phyloP scores from a whole-genome alignment of 2,888 invertebrate species.

The Pandemis cinnamomeana region DNA sequence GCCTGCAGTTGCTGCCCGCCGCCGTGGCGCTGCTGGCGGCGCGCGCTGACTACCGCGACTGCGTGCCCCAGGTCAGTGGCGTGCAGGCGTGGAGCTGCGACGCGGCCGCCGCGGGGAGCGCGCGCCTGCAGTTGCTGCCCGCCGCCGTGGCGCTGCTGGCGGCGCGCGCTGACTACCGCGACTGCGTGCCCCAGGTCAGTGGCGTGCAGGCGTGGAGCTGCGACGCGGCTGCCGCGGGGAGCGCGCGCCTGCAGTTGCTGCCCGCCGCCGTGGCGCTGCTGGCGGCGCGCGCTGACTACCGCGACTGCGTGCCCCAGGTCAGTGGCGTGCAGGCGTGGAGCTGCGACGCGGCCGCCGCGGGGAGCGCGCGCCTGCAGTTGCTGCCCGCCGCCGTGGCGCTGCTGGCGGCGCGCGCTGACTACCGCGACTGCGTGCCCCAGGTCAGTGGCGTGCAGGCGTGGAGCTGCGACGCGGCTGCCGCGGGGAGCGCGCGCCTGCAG shows the following conservation, averaged over 20 bases:
- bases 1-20: neutral
- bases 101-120: conserved; percentile 38
- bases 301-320: conserved; percentile 31
- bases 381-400: conserved; percentile 1
- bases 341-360: conserved; percentile 49
- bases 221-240: conserved; percentile 45
- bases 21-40: conserved; percentile 28
- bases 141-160: conserved; percentile 25
- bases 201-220: conserved; percentile 76
- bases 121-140: neutral
- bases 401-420: conserved; percentile 41
- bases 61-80: neutral
- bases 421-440: conserved; percentile 45
- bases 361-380: neutral
- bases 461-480: conserved; percentile 51
- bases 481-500: neutral
- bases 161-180: conserved; percentile 46
- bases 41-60: conserved; percentile 47
- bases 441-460: conserved; percentile 73
- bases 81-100: conserved; percentile 77
- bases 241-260: neutral
- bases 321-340: conserved; percentile 74
- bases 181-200: conserved; percentile 24
- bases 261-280: conserved; percentile 3
- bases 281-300: conserved; percentile 47